These are phyloP conservation scores for Zaprionus lineosus DNA, from an alignment of 2,888 invertebrate species.

Conservation along the genomic window DNA sequence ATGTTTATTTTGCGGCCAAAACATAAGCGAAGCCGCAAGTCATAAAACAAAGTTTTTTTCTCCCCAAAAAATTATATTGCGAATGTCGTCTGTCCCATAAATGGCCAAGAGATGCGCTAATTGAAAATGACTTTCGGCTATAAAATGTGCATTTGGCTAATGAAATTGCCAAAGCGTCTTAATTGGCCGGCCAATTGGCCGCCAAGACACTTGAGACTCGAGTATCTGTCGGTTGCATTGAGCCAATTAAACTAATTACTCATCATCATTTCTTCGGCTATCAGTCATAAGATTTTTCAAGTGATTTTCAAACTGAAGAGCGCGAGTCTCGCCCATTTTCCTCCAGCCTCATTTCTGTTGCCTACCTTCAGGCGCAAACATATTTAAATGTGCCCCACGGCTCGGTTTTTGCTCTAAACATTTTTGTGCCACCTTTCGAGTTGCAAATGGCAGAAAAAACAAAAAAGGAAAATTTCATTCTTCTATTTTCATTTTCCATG, in stretches of 20 bases:
- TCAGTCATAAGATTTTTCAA: too few relatives aligned
- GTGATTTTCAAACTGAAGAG: not conserved
- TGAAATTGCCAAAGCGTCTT: conserved; percentile 39
- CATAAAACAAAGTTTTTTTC: conserved; percentile 71
- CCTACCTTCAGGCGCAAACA: not conserved
- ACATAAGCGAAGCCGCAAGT: conserved; percentile 51
- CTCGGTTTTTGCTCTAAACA: too few relatives aligned
- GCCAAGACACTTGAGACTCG: conserved; percentile 26
- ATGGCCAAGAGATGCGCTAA: conserved; percentile 50
- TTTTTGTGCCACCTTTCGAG: not conserved
- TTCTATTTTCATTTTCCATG: not conserved
- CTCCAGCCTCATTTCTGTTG: too few relatives aligned
- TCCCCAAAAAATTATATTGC: conserved; percentile 62
- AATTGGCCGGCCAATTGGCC: conserved; percentile 54
- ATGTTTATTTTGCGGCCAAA: conserved; percentile 63
- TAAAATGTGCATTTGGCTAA: conserved; percentile 40
- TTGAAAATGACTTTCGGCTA: conserved; percentile 55
- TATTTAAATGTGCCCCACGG: not conserved
- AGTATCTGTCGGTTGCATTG: conserved; percentile 11
- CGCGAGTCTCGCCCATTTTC: not conserved
- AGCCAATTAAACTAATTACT: conserved; percentile 18
- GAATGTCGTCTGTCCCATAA: conserved; percentile 45
- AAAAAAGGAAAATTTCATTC: not conserved
- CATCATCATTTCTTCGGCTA: too few relatives aligned
- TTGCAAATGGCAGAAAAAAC: too few relatives aligned